Evolutionary conservation across 2,888 invertebrate species (phyloP).

Genomic region (Cynaeus angustus): DNA sequence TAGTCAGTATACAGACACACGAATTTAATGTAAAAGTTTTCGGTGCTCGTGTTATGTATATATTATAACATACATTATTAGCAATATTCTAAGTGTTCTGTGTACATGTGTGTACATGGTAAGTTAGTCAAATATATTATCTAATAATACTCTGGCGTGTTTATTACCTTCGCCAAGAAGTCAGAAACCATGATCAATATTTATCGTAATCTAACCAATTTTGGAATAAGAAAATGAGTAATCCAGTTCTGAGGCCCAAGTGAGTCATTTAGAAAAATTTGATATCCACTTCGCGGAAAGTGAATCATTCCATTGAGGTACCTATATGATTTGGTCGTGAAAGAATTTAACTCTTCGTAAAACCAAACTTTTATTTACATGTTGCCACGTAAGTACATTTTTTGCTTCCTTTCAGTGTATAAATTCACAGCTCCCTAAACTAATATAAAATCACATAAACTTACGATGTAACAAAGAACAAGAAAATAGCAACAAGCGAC

Average conservation of each 20-base stretch:
- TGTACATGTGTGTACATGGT: constrained; percentile 56
- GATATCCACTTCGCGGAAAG: too few relatives aligned
- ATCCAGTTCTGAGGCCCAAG: too few relatives aligned
- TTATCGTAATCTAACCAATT: too few relatives aligned
- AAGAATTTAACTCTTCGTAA: neutral
- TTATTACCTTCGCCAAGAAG: neutral
- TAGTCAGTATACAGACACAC: constrained; percentile 36
- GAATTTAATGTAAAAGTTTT: constrained; percentile 46
- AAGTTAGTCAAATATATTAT: constrained; percentile 60
- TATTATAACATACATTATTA: constrained; percentile 59
- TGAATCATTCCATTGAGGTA: neutral
- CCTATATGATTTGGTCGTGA: neutral
- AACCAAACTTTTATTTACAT: constrained; percentile 6
- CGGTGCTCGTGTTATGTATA: constrained; percentile 57
- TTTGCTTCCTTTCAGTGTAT: neutral
- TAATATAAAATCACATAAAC: constrained; percentile 18
- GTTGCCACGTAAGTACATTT: neutral
- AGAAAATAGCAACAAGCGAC: constrained; percentile 1
- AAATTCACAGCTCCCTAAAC: constrained; percentile 4
- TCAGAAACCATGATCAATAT: too few relatives aligned
- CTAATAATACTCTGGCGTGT: constrained; percentile 24
- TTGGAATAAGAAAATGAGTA: too few relatives aligned
- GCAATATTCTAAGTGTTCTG: constrained; percentile 61
- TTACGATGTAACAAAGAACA: neutral
- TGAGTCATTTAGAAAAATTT: neutral